Conservation (phyloP, 2,113 vertebrate genomes). For the Sitta europaea region DNA sequence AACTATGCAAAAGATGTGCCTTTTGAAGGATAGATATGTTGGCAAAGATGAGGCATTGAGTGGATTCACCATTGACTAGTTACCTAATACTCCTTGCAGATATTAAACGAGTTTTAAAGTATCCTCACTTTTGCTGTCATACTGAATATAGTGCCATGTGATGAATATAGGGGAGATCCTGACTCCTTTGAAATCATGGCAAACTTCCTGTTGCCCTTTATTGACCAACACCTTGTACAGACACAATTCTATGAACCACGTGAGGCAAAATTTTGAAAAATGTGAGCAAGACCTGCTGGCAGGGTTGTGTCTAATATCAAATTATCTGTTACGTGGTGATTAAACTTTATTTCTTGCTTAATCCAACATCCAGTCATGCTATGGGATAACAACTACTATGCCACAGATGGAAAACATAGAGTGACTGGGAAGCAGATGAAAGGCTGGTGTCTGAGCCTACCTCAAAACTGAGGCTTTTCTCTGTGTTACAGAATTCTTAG, state of each 20-base stretch:
- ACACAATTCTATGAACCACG: not conserved
- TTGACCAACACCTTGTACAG: not conserved
- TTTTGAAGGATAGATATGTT: not conserved
- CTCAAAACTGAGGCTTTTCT: not conserved
- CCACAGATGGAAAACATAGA: slow-evolving; percentile 3
- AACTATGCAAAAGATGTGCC: not conserved
- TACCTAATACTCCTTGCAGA: not conserved
- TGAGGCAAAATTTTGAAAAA: not conserved
- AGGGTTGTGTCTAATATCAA: not conserved
- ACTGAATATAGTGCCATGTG: not conserved
- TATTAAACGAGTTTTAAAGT: not conserved
- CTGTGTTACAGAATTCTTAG: not conserved
- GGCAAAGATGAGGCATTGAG: not conserved
- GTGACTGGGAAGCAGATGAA: not conserved
- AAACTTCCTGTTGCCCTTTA: not conserved
- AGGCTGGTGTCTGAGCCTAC: not conserved
- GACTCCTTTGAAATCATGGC: not conserved
- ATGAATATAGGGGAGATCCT: not conserved
- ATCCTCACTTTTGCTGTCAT: not conserved
- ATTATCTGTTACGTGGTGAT: not conserved
- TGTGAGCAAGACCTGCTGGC: not conserved
- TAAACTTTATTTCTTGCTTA: not conserved
- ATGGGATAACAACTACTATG: not conserved
- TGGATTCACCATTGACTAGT: not conserved
- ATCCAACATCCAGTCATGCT: not conserved